phyloP scores from a whole-genome alignment of 2,797 vertebrate genomes.

The Mormyrus proboscirostris region DNA sequence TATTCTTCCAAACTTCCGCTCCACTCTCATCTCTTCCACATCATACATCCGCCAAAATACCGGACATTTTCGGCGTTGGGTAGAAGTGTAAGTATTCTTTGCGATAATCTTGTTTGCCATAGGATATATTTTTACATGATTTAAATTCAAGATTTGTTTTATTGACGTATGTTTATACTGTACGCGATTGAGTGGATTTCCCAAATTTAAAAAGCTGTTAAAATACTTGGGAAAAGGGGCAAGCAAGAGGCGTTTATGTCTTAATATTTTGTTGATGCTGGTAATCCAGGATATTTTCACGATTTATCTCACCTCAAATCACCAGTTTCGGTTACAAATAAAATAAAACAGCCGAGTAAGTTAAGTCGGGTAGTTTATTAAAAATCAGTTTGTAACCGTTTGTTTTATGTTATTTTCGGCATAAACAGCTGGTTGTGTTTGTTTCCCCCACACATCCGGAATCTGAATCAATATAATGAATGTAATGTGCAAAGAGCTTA shows the following conservation, averaged over 20 bases:
- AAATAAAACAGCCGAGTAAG: background rate
- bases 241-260: background rate
- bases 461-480: no score
- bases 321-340: background rate
- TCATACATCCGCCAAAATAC: conserved; percentile 34
- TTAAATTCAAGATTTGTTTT: background rate
- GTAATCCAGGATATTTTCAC: background rate
- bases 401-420: background rate
- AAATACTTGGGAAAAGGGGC: background rate
- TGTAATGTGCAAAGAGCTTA: no score
- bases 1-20: conserved; percentile 52
- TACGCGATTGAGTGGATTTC: background rate
- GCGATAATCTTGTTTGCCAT: conserved; percentile 18
- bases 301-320: background rate
- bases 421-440: background rate
- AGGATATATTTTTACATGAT: background rate
- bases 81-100: background rate
- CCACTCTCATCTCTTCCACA: conserved; percentile 26
- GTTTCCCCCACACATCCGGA: background rate
- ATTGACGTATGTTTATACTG: background rate
- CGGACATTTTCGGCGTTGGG: background rate
- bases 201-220: background rate
- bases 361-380: background rate
- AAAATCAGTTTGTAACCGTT: background rate
- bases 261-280: background rate